Conservation (phyloP, 2,888 invertebrate genomes). For the Laspeyria flexula region DNA sequence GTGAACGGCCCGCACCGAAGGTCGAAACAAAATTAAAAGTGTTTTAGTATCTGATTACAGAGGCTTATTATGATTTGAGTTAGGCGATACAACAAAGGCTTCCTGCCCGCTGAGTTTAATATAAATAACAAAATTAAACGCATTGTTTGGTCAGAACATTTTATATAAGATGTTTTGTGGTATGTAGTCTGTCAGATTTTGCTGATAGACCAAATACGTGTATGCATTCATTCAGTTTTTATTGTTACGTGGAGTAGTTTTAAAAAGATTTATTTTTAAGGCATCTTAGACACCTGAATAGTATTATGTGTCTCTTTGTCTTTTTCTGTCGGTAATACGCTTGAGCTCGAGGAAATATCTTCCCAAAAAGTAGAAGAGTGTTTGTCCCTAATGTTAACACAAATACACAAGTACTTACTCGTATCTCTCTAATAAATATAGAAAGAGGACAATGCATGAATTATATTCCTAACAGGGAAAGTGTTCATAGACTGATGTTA, state of each 20-base stretch:
- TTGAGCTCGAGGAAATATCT: no score
- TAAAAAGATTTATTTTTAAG: neutral
- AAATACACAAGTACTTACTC: no score
- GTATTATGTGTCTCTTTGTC: no score
- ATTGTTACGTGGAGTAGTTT: neutral
- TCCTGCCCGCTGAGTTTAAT: slow-evolving; percentile 60
- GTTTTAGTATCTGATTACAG: slow-evolving; percentile 82
- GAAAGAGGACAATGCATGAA: no score
- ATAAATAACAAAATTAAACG: slow-evolving; percentile 47
- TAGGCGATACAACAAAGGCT: slow-evolving; percentile 62
- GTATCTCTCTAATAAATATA: no score
- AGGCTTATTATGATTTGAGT: slow-evolving; percentile 70
- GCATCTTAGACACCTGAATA: no score
- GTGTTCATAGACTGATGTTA: no score
- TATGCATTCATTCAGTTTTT: slow-evolving; percentile 2
- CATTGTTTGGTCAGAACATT: slow-evolving; percentile 41
- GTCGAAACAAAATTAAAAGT: slow-evolving; percentile 83
- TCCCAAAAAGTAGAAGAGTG: no score
- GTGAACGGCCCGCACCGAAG: slow-evolving; percentile 80
- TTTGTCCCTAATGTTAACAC: no score
- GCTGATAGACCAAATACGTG: slow-evolving; percentile 20
- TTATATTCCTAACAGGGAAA: no score
- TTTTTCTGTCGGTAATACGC: no score
- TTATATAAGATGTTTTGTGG: slow-evolving; percentile 26
- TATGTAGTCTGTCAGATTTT: slow-evolving; percentile 27